These are phyloP conservation scores for Phoronis australis DNA, from an alignment of 2,888 invertebrate genomes.

Conservation along the genomic window DNA sequence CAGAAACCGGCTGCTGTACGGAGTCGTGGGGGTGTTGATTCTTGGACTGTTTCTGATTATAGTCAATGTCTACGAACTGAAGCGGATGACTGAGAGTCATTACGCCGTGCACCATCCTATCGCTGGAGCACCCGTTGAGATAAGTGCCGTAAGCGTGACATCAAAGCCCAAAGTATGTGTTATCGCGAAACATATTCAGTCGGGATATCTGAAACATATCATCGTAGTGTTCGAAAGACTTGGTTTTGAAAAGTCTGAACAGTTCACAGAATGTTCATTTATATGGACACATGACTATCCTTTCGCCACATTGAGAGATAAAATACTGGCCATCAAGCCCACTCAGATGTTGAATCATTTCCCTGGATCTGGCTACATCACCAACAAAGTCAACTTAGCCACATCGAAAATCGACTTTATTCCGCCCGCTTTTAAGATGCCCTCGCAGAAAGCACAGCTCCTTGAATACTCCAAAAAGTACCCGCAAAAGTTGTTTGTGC, in stretches of 20 bases:
- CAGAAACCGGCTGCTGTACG: too few relatives aligned
- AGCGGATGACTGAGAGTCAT: too few relatives aligned
- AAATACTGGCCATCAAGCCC: slow-evolving; percentile 61
- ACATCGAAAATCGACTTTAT: slow-evolving; percentile 70
- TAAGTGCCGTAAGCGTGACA: slow-evolving; percentile 18
- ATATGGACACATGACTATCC: slow-evolving; percentile 95
- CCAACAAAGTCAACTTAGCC: slow-evolving; percentile 85
- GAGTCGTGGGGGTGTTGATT: slow-evolving; percentile 26
- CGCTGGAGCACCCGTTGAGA: slow-evolving; percentile 13
- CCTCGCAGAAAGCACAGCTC: slow-evolving; percentile 67
- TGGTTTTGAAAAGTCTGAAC: slow-evolving; percentile 61
- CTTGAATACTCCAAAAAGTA: slow-evolving; percentile 64
- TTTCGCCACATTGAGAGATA: slow-evolving; percentile 60
- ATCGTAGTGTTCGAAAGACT: slow-evolving; percentile 69
- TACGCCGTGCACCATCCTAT: slow-evolving; percentile 11
- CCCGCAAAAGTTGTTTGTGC: slow-evolving; percentile 73
- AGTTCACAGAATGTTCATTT: slow-evolving; percentile 67
- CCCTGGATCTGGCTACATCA: slow-evolving; percentile 88
- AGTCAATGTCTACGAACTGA: slow-evolving; percentile 43
- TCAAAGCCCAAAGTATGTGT: slow-evolving; percentile 1
- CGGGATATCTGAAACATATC: slow-evolving; percentile 75
- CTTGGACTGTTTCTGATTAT: slow-evolving; percentile 33
- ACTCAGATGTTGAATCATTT: slow-evolving; percentile 87
- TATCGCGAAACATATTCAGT: slow-evolving; percentile 29
- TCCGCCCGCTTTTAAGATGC: slow-evolving; percentile 83